These are phyloP conservation scores for Cynopterus sphinx DNA, from an alignment of 2,797 vertebrate genomes.

Conservation along the genomic window DNA sequence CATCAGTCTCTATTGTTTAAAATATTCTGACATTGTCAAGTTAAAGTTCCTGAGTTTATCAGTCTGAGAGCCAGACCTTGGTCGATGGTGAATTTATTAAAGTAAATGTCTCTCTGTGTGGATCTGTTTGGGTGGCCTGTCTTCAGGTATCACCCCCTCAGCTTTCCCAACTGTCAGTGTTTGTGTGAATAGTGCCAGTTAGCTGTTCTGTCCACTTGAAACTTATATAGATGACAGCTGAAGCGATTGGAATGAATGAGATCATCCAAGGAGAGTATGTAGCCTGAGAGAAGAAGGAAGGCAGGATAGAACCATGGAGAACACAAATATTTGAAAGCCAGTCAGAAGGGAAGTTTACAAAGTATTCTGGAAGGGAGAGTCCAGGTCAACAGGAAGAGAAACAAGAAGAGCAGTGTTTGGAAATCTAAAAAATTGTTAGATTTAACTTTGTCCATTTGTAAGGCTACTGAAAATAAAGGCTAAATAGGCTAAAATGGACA, in stretches of 20 bases:
- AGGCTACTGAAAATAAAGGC: not conserved
- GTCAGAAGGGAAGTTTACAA: not conserved
- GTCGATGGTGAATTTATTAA: conserved; percentile 30
- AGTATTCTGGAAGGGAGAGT: not conserved
- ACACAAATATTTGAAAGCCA: not conserved
- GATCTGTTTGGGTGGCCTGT: conserved; percentile 68
- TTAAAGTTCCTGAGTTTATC: conserved; percentile 47
- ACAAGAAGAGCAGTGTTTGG: not conserved
- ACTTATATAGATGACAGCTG: conserved; percentile 40
- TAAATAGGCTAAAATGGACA: not conserved
- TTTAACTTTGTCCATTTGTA: not conserved
- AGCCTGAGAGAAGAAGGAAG: conserved; percentile 25
- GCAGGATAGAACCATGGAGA: not conserved
- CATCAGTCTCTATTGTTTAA: conserved; percentile 63
- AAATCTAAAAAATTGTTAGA: not conserved
- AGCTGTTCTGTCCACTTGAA: conserved; percentile 47
- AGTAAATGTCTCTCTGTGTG: not conserved
- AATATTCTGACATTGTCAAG: conserved; percentile 50
- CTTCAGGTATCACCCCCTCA: conserved; percentile 52
- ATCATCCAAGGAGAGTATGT: conserved; percentile 41
- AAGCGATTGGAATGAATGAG: conserved; percentile 39
- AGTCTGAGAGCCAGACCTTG: conserved; percentile 24
- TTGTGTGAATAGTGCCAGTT: conserved; percentile 43
- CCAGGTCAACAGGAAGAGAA: not conserved
- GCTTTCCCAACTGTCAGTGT: conserved; percentile 29